A percentile compares a stretch with the other conserved stretches of the same genome.
Conservation (phyloP, 2,888 invertebrate genomes). For the Drosophila recens region DNA sequence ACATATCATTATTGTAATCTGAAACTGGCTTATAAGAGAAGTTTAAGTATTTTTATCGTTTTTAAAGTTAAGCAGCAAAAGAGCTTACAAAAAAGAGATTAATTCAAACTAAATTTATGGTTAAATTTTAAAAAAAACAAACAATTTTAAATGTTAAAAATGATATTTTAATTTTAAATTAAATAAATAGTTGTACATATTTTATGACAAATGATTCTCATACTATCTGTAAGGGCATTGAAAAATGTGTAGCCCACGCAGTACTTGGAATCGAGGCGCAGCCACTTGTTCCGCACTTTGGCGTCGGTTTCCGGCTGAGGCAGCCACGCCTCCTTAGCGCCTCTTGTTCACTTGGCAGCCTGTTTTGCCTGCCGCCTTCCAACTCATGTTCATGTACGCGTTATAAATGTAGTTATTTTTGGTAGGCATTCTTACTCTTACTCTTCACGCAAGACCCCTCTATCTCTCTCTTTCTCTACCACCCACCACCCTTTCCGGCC, state of each 20-base stretch:
- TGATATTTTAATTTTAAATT: too few species aligned
- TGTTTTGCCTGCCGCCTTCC: neutral
- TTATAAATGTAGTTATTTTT: constrained; percentile 64
- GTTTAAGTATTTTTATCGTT: too few species aligned
- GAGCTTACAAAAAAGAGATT: too few species aligned
- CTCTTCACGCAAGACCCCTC: neutral
- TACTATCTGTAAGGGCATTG: neutral
- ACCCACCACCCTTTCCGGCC: neutral
- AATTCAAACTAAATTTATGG: too few species aligned
- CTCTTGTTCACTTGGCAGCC: constrained; percentile 1
- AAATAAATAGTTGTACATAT: neutral
- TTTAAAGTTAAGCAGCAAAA: too few species aligned
- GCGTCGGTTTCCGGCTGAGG: constrained; percentile 64
- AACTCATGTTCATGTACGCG: neutral
- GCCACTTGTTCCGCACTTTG: constrained; percentile 66
- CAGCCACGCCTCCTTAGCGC: constrained; percentile 8
- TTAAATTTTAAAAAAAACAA: too few species aligned
- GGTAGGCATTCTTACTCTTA: constrained; percentile 8
- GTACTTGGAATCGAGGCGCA: constrained; percentile 24
- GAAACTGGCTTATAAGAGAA: too few species aligned
- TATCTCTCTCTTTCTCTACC: too few species aligned
- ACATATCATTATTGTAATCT: neutral
- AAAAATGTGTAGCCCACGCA: constrained; percentile 50
- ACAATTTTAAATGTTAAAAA: too few species aligned
- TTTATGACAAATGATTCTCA: neutral